These are phyloP conservation scores for Phaethornis superciliosus DNA, from an alignment of 2,113 vertebrate species.

Conservation along the genomic window DNA sequence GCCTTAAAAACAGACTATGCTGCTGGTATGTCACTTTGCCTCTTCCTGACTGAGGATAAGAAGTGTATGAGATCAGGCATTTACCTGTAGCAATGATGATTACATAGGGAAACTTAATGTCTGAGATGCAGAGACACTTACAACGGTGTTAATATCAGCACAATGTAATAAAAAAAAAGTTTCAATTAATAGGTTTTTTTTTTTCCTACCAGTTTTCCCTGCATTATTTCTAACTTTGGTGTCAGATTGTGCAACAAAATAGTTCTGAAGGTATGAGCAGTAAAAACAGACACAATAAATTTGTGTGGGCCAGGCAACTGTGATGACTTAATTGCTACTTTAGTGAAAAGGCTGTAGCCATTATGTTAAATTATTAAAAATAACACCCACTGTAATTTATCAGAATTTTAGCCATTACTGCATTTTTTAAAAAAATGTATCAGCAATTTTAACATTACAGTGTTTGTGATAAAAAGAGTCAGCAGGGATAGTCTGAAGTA, in stretches of 20 bases:
- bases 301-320: slow-evolving; percentile 53
- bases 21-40: neutral
- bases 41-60: neutral
- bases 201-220: slow-evolving; percentile 46
- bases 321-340: slow-evolving; percentile 77
- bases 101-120: slow-evolving; percentile 1
- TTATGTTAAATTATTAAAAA: slow-evolving; percentile 77
- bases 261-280: slow-evolving; percentile 53
- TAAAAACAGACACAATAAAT: slow-evolving; percentile 66
- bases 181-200: slow-evolving; percentile 67
- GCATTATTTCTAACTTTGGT: slow-evolving; percentile 64
- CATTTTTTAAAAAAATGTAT: neutral
- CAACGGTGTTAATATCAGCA: slow-evolving; percentile 49
- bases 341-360: slow-evolving; percentile 67
- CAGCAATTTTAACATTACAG: slow-evolving; percentile 38
- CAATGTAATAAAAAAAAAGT: slow-evolving; percentile 45
- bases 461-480: slow-evolving; percentile 45
- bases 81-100: slow-evolving; percentile 35
- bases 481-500: slow-evolving; percentile 26
- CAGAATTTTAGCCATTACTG: slow-evolving; percentile 59
- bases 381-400: slow-evolving; percentile 65
- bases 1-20: neutral
- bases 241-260: slow-evolving; percentile 55
- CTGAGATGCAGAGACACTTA: slow-evolving; percentile 50
- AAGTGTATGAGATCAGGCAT: slow-evolving; percentile 17